Percentiles rank a stretch among this genome's conserved stretches.
phyloP scores from a whole-genome alignment of 1,140 invertebrate species.

The Ceratosolen fusciceps region DNA sequence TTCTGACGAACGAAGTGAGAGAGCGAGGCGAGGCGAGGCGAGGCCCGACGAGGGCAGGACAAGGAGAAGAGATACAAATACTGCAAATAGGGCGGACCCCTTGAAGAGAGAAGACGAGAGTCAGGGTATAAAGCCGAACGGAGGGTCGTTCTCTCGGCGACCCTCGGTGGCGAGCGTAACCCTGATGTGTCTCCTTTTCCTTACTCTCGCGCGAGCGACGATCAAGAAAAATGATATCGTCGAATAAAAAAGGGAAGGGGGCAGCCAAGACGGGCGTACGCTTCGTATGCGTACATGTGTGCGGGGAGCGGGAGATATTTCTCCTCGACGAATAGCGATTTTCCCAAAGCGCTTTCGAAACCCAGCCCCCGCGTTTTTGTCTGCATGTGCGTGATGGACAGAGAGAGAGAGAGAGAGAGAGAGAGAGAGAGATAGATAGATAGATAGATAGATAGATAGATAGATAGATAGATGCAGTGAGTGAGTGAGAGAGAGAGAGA shows the following conservation, averaged over 20 bases:
- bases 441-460: neutral
- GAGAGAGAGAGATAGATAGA: conserved; percentile 6
- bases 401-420: neutral
- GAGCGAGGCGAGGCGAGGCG: conserved; percentile 47
- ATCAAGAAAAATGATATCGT: conserved; percentile 68
- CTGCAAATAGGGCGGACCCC: conserved; percentile 13
- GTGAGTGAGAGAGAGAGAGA: neutral
- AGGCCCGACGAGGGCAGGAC: conserved; percentile 54
- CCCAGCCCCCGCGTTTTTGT: too few relatives aligned
- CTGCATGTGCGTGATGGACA: neutral
- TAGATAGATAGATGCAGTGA: neutral
- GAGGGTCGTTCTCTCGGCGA: conserved; percentile 1
- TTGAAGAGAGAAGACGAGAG: neutral
- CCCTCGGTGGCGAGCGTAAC: conserved; percentile 14
- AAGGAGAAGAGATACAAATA: conserved; percentile 62
- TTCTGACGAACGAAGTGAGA: conserved; percentile 60
- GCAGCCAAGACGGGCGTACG: too few relatives aligned
- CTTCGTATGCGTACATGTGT: too few relatives aligned
- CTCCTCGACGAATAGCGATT: too few relatives aligned
- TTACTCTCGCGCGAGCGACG: conserved; percentile 46
- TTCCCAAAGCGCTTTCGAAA: too few relatives aligned
- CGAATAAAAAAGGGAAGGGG: conserved; percentile 51
- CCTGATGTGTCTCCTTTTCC: conserved; percentile 21
- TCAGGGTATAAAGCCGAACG: conserved; percentile 13
- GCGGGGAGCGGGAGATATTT: too few relatives aligned